Evolutionary conservation across 2,888 invertebrate genomes (phyloP), one percentile per base, ranked within the genome.

Genomic region (Taenaris catops): DNA sequence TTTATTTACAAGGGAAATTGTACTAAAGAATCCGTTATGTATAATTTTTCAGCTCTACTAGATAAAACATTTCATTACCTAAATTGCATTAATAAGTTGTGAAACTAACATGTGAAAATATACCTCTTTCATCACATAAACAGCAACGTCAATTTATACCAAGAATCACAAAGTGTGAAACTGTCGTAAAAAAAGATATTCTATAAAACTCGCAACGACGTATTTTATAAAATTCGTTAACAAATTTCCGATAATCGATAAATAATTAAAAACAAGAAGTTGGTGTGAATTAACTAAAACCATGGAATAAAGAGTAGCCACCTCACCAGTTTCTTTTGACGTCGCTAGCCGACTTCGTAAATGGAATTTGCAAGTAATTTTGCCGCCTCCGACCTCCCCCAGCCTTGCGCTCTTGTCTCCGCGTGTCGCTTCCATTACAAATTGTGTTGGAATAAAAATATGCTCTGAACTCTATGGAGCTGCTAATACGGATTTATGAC

Each of bases 331-430:
- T 71, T 72, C 76, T 76, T 73, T 68, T 69, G 72, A 65, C 46
- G 48, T 40, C 65, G 69, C 70, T 68, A 70, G 70, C 64, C 59
- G 71, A 75, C 66, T 81, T 70, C 62, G 80, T 76, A 86, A 86
- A 84, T 83, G 80, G 80, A 83, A 86, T 86, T 84, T 86, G 83
- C 81, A 84, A 84, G 83, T 86, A 86, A 86, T 86, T 83, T 78
- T 60, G 55, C 63, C 69, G 60, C 65, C 56, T 56, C 55, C 58
- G 41, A 50, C 58, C 55, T 59, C 41, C 47, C 49, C 60, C 54
- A 54, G 57, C 65, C 65, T 66, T 74, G 75, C 76, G 75, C 79
- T 80, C 80, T 79, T 81, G 83, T 83, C 79, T 81, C 80, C 67
- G 76, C 76, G 78, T 81, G 78, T 81, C 83, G 73, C 76, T 78